A percentile compares a stretch with the other conserved stretches of the same genome.
Evolutionary conservation across 2,888 invertebrate species (phyloP).

Genomic region (Dasysyrphus albostriatus): DNA sequence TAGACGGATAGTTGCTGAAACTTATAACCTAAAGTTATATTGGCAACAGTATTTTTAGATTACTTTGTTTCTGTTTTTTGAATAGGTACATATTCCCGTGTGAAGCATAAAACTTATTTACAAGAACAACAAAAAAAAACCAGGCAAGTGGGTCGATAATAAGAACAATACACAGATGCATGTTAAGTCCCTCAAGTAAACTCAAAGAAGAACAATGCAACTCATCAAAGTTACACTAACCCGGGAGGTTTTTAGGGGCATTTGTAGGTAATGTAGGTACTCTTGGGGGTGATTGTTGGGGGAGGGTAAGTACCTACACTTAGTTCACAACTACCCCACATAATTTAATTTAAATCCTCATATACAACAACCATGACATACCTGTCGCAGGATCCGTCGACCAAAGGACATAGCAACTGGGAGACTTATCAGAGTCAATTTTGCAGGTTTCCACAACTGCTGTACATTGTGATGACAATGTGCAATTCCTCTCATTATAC

Average conservation of each 20-base stretch:
- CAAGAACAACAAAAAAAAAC: neutral
- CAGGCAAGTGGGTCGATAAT: constrained; percentile 38
- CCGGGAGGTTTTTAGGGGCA: constrained; percentile 28
- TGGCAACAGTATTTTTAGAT: constrained; percentile 3
- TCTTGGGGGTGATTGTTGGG: neutral
- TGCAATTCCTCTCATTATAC: constrained; percentile 81
- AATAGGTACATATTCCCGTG: neutral
- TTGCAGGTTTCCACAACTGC: constrained; percentile 82
- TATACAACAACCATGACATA: constrained; percentile 76
- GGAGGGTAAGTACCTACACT: neutral
- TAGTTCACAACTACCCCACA: constrained; percentile 6
- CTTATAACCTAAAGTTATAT: neutral
- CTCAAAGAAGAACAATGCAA: constrained; percentile 44
- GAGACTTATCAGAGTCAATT: constrained; percentile 89
- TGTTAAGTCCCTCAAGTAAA: constrained; percentile 20
- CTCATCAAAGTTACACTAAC: constrained; percentile 52
- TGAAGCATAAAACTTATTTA: constrained; percentile 4
- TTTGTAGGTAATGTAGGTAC: neutral
- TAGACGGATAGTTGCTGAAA: neutral
- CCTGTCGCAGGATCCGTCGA: constrained; percentile 87
- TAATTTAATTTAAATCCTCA: neutral
- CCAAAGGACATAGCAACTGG: constrained; percentile 94
- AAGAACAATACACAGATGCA: constrained; percentile 17
- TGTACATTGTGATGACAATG: constrained; percentile 87
- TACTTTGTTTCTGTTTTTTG: neutral